phyloP scores from a whole-genome alignment of 2,797 vertebrate species.

The Betta splendens region DNA sequence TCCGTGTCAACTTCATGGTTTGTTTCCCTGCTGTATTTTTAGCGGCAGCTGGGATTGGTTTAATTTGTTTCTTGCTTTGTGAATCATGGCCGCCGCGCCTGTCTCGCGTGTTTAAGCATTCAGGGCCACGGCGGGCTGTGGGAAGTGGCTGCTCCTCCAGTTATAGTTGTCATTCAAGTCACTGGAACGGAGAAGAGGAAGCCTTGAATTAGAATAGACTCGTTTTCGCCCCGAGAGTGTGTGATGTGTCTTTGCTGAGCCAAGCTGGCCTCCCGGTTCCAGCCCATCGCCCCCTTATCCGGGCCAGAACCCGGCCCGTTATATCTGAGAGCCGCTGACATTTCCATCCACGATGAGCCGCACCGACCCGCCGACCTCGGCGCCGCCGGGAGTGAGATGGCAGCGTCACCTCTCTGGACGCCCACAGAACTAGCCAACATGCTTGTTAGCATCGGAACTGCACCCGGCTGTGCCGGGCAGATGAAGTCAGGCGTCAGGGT shows the following conservation, averaged over 20 bases:
- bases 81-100: slow-evolving; percentile 18
- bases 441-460: slow-evolving; percentile 49
- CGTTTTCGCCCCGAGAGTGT: slow-evolving; percentile 32
- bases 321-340: slow-evolving; percentile 41
- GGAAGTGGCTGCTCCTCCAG: slow-evolving; percentile 6
- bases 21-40: slow-evolving; percentile 42
- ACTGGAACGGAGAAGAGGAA: slow-evolving; percentile 24
- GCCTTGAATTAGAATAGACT: slow-evolving; percentile 35
- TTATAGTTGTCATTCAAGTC: slow-evolving; percentile 39
- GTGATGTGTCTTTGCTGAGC: slow-evolving; percentile 22
- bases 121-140: not conserved
- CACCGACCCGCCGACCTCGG: slow-evolving; percentile 4
- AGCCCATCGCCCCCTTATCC: no score
- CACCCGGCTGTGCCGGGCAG: slow-evolving; percentile 5
- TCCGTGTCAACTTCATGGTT: slow-evolving; percentile 26
- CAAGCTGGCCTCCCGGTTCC: slow-evolving; percentile 23
- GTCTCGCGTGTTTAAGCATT: slow-evolving; percentile 15
- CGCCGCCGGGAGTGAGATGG: slow-evolving; percentile 47
- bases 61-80: slow-evolving; percentile 39
- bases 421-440: slow-evolving; percentile 22
- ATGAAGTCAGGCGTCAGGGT: slow-evolving; percentile 10
- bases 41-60: slow-evolving; percentile 37
- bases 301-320: no score
- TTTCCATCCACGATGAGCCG: slow-evolving; percentile 52
- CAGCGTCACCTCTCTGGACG: slow-evolving; percentile 41